Base-by-base conservation (phyloP, 2,113 vertebrate genomes). In the Suncus etruscus region DNA sequence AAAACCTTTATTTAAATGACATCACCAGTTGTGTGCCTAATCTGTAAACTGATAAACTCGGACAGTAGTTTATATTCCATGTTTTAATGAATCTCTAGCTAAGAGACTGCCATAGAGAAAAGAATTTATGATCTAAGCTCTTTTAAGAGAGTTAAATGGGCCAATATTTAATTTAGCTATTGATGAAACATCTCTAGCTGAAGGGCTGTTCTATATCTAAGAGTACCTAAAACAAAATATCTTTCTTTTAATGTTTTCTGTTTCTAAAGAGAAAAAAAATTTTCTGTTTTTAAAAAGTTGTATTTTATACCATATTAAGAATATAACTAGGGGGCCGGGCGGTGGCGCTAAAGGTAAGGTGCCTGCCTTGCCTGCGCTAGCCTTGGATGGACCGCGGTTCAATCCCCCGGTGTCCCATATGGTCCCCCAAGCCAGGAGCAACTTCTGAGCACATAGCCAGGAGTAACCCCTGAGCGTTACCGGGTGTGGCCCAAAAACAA, bases 201-300 rank as follows among this genome's bases (percentile, higher is more conserved):
- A 69, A 89, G 84, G 11, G 3, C 1, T 73, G 3, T 61, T 15
- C 68, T 90, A 70, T 74, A 20, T 74, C 7, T 70, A 14, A 48
- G 83, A 80, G 11, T 76, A 22, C 8, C 87, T 78, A 16, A 84
- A 75, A 48, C 48, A 58, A 58, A 58, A 58, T 18, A 50, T 12
- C 27, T 85, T n/a, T n/a, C n/a, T 69, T n/a, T 79, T 65, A 87
- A 47, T 58, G 16, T 58, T 58, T 58, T 58, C 54, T 58, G 54
- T 18, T 58, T 58, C 54, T 58, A 58, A 6, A 58, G 12, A 14
- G 16, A 20, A 18, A 18, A 58, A 58, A 58, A 58, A 79, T 76
- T 65, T 48, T 15, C 8, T 86, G 0, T 78, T 81, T 92, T 91
- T 51, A 8, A 51, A 77, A 95, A 78, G 32, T 58, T 88, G 54